Base-by-base conservation (phyloP, 2,797 vertebrate genomes). In the Phaenicophaeus curvirostris region DNA sequence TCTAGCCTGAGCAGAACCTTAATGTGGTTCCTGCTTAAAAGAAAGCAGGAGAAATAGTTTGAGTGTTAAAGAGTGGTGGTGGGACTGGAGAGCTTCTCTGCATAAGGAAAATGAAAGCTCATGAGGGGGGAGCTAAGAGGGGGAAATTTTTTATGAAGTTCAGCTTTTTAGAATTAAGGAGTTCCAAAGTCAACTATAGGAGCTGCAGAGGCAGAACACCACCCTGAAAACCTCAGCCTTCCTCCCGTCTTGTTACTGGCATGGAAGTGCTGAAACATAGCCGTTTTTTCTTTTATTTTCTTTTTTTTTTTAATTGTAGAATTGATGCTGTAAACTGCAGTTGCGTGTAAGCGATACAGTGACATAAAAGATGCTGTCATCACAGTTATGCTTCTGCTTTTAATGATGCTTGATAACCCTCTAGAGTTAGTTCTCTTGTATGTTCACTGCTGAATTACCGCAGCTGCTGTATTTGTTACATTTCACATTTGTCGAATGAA, bases 51-150 rank as follows among this genome's bases (percentile, higher is more conserved):
- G 14, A 50, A 73, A 24, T 19, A 50, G 6, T 57, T 63, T 13
- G 28, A 46, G 20, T 46, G 15, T 69, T 78, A 51, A 31, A 92
- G 46, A 73, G n/a, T 15, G 80, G 37, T 46, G 24, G 9, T 2
- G 7, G 25, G 16, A 42, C 14, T 65, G 30, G 30, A 78, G 30
- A 78, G 8, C 18, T 83, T 76, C 9, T 19, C 6, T 67, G 48
- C 15, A 30, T 66, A 63, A 78, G 8, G 6, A 51, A 33, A 17
- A 11, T 14, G 25, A 87, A 87, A 37, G 23, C 14, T 66, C 50
- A 4, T 13, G 1, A 10, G n/a, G n/a, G n/a, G n/a, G n/a, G n/a
- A n/a, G n/a, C 8, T 55, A 0, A 37, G 0, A 33, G 18, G 5
- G 2, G 4, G 5, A 57, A 42, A 46, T 85, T 33, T 37, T 7